Conservation (phyloP, 2,797 vertebrate species). For the Loris lydekkerianus region DNA sequence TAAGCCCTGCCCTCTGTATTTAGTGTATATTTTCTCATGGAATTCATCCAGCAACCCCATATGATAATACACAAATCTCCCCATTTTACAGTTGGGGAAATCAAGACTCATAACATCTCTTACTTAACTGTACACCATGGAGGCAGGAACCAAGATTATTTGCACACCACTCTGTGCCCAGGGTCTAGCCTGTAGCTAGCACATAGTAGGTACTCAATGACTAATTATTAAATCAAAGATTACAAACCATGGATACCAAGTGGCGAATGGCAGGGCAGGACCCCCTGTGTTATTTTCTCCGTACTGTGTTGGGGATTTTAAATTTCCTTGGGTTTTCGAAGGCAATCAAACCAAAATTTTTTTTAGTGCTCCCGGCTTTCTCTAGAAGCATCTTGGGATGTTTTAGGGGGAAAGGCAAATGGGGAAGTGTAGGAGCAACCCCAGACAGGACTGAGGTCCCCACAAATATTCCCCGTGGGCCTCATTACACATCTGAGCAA, state of each 20-base stretch:
- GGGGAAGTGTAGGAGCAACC: conserved; percentile 82
- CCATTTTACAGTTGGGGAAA: conserved; percentile 2
- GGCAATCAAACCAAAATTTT: conserved; percentile 40
- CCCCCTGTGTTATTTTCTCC: not conserved
- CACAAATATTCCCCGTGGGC: conserved; percentile 89
- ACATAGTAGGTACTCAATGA: not conserved
- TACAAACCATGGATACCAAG: not conserved
- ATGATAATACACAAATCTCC: not conserved
- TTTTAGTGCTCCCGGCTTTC: conserved; percentile 19
- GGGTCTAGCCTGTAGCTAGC: not conserved
- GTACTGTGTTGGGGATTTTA: not conserved
- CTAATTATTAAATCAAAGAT: not conserved
- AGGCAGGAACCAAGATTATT: not conserved
- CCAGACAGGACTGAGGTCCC: conserved; percentile 87
- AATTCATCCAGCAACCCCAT: not conserved
- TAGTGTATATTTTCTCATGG: not conserved
- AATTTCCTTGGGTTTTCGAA: conserved; percentile 36
- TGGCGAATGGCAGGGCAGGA: not conserved
- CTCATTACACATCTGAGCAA: conserved; percentile 91
- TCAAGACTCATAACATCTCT: not conserved
- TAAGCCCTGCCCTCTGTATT: not conserved
- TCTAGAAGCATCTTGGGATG: conserved; percentile 47
- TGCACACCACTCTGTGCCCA: not conserved
- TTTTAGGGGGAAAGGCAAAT: conserved; percentile 67
- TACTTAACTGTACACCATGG: not conserved